Base-by-base conservation (phyloP, 35 echinoderm and acorn worm genomes). In the Apostichopus japonicus region DNA sequence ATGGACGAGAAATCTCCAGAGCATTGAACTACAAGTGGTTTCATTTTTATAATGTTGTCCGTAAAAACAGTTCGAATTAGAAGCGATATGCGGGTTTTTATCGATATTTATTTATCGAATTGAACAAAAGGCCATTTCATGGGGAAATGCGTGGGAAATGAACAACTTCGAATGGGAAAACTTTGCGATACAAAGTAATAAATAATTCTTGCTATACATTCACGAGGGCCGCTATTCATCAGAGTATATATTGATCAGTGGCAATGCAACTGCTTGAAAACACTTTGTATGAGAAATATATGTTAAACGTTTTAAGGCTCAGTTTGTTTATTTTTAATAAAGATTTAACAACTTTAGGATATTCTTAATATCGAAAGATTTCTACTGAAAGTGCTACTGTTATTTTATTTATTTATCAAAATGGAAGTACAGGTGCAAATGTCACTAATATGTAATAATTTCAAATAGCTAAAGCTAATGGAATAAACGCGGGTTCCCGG, bases 31-130 rank as follows among this genome's bases (percentile, higher is more conserved):
- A 89, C 86, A 89, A 67, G 61, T 56, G 23, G 33, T 56, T 52
- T 82, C 16, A 67, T 72, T 27, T 87, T 88, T 89, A 53, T 73
- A 89, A 89, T 89, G 86, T 89, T 89, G 86, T 89, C 63, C 86
- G 72, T 89, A 89, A 89, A 88, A 59, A 67, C 86, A 73, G 56
- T 25, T 24, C 59, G 57, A 72, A 57, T 9, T 63, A 72, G 22
- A 75, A 21, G 17, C 71, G 11, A 75, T 75, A 75, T 75, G 71
- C 71, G 71, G 14, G 71, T 19, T 23, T 14, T 89, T 89, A 89
- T 89, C 56, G 72, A 73, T 89, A 89, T 89, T 89, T 89, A 89
- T 89, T 89, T 89, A 89, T 89, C 63, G 71, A 75, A 75, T 21
- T 75, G 71, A 75, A 75, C 71, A 75, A 75, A 75, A 75, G 17